Percentiles rank a stretch among this genome's conserved stretches.
phyloP scores from a whole-genome alignment of 2,113 vertebrate species.

The Larimichthys crocea region DNA sequence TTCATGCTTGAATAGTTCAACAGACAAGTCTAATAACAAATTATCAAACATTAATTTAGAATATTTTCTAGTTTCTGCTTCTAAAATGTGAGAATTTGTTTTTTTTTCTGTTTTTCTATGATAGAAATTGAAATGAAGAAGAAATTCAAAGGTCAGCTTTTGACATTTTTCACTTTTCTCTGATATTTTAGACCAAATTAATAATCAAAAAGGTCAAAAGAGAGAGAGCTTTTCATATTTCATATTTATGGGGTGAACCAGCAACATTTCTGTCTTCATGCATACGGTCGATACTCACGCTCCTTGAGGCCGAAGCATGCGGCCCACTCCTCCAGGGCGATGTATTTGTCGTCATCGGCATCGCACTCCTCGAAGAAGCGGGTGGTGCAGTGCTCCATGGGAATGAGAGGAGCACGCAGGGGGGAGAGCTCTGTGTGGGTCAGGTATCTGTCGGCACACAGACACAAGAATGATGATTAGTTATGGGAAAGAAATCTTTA shows the following conservation, averaged over 20 bases:
- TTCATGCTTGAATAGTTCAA: too few relatives aligned
- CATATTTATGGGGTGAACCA: too few relatives aligned
- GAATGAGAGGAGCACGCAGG: constrained; percentile 95
- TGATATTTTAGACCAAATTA: too few relatives aligned
- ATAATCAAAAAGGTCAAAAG: too few relatives aligned
- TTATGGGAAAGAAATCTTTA: not conserved
- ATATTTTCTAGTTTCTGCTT: not conserved
- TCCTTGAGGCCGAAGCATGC: constrained; percentile 97
- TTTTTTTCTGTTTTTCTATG: not conserved
- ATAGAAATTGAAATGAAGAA: not conserved
- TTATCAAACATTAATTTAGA: not conserved
- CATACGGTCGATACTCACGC: constrained; percentile 84
- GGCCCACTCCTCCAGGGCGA: constrained; percentile 97
- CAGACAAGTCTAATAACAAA: too few relatives aligned
- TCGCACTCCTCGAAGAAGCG: constrained; percentile 97
- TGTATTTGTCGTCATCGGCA: constrained; percentile 96
- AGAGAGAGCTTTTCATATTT: too few relatives aligned
- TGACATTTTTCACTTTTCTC: too few relatives aligned
- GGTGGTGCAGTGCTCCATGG: constrained; percentile 99
- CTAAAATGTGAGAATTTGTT: not conserved
- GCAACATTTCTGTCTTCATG: not conserved
- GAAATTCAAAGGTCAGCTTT: too few relatives aligned
- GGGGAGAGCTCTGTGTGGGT: constrained; percentile 98
- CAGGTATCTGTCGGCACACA: constrained; percentile 87
- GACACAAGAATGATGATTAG: not conserved